Conservation (phyloP, 2,797 vertebrate genomes). For the Gorsachius magnificus region DNA sequence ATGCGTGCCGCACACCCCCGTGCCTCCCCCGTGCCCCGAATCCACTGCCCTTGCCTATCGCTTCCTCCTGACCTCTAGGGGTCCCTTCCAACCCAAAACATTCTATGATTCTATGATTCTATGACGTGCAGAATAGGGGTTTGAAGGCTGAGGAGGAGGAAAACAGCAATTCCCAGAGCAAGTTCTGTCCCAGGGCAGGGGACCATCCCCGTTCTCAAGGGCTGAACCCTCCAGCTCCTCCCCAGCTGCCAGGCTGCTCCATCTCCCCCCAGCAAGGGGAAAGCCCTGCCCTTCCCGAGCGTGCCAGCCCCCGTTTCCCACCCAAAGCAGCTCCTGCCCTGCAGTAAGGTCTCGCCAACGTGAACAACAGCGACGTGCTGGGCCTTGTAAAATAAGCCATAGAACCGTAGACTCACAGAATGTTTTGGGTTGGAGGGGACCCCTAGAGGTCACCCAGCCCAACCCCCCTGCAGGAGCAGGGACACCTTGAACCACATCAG, state of each 20-base stretch:
- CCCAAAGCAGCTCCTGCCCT: not conserved
- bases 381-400: not conserved
- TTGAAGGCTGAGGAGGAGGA: not conserved
- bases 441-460: too few species aligned
- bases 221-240: not conserved
- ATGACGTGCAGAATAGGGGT: not conserved
- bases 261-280: not conserved
- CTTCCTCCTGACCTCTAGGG: too few species aligned
- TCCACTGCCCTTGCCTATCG: not conserved
- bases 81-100: too few species aligned
- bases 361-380: not conserved
- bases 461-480: too few species aligned
- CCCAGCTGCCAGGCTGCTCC: not conserved
- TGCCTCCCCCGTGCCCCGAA: not conserved
- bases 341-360: not conserved
- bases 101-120: too few species aligned
- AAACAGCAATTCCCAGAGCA: not conserved
- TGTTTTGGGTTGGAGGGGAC: too few species aligned
- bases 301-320: not conserved
- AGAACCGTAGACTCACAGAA: too few species aligned
- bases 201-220: not conserved
- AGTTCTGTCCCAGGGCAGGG: not conserved
- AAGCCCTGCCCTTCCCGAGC: not conserved
- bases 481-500: too few species aligned
- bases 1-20: rapidly evolving